A percentile compares a stretch with the other conserved stretches of the same genome.
Evolutionary conservation across 2,113 vertebrate genomes (phyloP).

Genomic region (Calonectris borealis): DNA sequence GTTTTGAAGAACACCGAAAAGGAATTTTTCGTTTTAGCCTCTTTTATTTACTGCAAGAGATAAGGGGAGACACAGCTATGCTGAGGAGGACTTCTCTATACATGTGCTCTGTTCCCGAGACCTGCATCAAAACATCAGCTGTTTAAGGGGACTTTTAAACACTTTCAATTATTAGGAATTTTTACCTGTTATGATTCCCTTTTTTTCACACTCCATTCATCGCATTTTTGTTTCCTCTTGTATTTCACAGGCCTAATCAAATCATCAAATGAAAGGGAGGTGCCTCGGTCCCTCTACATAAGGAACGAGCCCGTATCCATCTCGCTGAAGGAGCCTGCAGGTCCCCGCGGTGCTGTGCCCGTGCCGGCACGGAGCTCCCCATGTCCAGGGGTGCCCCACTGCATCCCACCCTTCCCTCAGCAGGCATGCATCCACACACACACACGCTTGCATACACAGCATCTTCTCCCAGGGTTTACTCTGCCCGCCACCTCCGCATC

Average conservation of each 20-base stretch:
- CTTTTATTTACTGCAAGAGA: background rate
- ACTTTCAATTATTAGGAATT: background rate
- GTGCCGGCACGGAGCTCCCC: accelerated
- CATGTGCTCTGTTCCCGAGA: background rate
- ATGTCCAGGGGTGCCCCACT: accelerated
- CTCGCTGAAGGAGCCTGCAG: background rate
- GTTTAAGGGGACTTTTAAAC: background rate
- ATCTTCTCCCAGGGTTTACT: background rate
- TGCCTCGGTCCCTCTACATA: accelerated
- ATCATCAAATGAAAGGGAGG: background rate
- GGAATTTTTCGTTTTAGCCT: background rate
- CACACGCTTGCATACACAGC: background rate
- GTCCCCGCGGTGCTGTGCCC: accelerated
- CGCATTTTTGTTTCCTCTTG: background rate
- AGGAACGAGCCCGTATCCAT: accelerated
- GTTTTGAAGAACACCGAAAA: background rate
- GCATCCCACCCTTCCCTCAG: background rate
- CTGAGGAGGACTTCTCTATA: background rate
- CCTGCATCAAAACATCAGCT: background rate
- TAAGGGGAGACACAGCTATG: background rate
- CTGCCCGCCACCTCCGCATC: accelerated
- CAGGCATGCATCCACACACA: accelerated
- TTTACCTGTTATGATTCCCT: background rate
- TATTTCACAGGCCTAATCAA: background rate
- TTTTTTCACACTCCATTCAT: background rate